A percentile compares a stretch with the other conserved stretches of the same genome.
Evolutionary conservation across 1,140 invertebrate genomes (phyloP).

Genomic region (Plectrocnemia conspersa): DNA sequence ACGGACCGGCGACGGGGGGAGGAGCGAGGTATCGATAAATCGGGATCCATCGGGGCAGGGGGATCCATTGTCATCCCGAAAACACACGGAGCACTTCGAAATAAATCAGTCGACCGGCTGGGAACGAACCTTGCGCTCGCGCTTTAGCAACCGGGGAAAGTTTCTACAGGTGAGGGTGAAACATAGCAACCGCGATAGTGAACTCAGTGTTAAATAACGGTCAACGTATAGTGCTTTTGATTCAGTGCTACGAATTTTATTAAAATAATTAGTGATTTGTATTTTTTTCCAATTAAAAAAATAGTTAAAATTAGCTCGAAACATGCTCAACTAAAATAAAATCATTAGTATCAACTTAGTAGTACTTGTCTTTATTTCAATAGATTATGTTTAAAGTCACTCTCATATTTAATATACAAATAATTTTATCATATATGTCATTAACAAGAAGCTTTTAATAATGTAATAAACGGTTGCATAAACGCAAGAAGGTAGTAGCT

Average conservation of each 20-base stretch:
- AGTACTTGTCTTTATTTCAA: too few relatives aligned
- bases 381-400: too few relatives aligned
- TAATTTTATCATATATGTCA: too few relatives aligned
- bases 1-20: not conserved
- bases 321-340: not conserved
- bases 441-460: too few relatives aligned
- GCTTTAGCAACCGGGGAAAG: not conserved
- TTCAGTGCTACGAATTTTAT: not conserved
- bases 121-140: not conserved
- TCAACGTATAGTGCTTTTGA: not conserved
- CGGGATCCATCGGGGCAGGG: not conserved
- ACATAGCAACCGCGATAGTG: not conserved
- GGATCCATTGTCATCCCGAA: constrained; percentile 3
- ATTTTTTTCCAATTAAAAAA: not conserved
- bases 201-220: not conserved
- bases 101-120: constrained; percentile 13
- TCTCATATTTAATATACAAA: too few relatives aligned
- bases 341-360: not conserved
- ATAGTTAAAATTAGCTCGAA: not conserved
- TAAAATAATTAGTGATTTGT: not conserved
- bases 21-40: constrained; percentile 5
- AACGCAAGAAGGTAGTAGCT: too few relatives aligned
- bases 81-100: constrained; percentile 3
- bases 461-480: too few relatives aligned
- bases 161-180: not conserved